A percentile compares a stretch with the other conserved stretches of the same genome.
Conservation (phyloP, 2,888 invertebrate species). For the Tenthredo distinguenda region DNA sequence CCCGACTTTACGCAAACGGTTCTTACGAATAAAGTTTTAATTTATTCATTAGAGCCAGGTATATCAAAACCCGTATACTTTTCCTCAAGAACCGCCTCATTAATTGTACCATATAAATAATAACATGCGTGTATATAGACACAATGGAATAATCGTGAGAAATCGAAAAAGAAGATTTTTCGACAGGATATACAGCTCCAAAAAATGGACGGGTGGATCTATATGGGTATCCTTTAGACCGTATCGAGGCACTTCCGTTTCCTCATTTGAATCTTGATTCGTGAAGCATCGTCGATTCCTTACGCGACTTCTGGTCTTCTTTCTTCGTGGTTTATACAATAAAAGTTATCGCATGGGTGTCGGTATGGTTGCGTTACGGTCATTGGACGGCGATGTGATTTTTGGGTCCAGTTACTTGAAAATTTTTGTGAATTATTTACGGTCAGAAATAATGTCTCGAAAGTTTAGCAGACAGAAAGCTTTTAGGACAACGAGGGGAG, state of each 20-base stretch:
- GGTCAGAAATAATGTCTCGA: neutral
- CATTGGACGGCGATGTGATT: neutral
- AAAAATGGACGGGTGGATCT: neutral
- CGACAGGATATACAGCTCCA: neutral
- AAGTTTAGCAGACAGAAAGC: neutral
- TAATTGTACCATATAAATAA: neutral
- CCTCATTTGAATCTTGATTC: constrained; percentile 30
- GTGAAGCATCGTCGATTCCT: neutral
- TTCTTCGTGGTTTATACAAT: neutral
- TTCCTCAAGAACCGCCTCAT: constrained; percentile 1
- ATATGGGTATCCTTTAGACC: constrained; percentile 27
- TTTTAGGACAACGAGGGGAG: neutral
- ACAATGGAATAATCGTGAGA: neutral
- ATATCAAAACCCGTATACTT: neutral
- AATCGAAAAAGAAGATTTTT: neutral
- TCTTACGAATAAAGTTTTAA: constrained; percentile 65
- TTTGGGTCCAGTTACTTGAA: neutral
- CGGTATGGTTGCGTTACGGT: neutral
- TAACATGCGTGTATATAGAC: neutral
- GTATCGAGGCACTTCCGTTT: constrained; percentile 44
- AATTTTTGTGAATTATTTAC: neutral
- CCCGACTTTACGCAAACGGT: constrained; percentile 55
- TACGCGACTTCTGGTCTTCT: neutral
- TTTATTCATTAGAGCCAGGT: constrained; percentile 64
- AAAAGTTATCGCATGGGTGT: neutral